Evolutionary conservation across 1,140 invertebrate genomes (phyloP), one percentile per base, ranked within the genome.

Genomic region (Trichonephila clavata): DNA sequence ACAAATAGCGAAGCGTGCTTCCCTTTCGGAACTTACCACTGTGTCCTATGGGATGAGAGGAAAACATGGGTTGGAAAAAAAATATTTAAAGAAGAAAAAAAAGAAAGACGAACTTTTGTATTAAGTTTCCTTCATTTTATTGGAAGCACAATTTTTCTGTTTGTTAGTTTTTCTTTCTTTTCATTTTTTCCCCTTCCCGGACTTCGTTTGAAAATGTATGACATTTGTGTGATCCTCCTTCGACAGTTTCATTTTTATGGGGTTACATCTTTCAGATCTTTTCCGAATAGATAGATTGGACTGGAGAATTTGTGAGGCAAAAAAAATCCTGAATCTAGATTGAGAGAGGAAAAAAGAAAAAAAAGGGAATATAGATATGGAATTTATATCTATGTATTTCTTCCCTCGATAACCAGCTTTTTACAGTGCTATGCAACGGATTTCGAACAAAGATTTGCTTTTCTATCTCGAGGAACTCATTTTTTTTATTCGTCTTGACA

Each of bases 41-140:
- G n/a, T n/a, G 88, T 90, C 88, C 71, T 80, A 32, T 21, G 88
- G 68, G 88, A 81, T 32, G n/a, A 63, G 57, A 27, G 32, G 68
- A 32, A 32, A 27, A 77, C 27, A 27, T 50, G 24, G 24, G 8
- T 27, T 13, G 20, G 20, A 88, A 32, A 27, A 80, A 59, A n/a
- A 90, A 81, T n/a, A 50, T 32, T 71, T 1, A 86, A 92, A 71
- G 7, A 65, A 20, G 14, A 87, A 57, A 84, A 21, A 81, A 50
- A 81, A 50, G 50, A 60, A 84, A 59, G n/a, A 84, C 43, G 81
- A 84, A 57, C 81, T 86, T 77, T 63, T 71, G 91, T 92, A 92
- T 86, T 86, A 86, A 86, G 91, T 92, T 92, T 92, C 83, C 43
- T 83, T 92, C 91, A 86, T 86, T 86, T 92, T 86, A 86, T 92